phyloP scores from a whole-genome alignment of 2,888 invertebrate genomes.

The Aplocera efformata region DNA sequence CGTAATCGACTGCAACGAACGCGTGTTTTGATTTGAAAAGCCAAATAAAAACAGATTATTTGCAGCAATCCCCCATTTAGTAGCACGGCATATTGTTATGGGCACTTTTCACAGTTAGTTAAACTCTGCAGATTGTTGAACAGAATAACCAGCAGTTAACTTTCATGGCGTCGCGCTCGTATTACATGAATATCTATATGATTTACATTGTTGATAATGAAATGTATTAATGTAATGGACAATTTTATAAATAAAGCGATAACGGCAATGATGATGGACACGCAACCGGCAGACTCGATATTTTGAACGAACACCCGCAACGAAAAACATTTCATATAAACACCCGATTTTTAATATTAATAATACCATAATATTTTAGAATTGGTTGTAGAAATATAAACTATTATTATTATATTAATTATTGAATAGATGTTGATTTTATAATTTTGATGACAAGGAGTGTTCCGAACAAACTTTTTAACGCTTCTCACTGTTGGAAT shows the following conservation, averaged over 20 bases:
- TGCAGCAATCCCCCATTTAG: slow-evolving; percentile 11
- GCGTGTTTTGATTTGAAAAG: not conserved
- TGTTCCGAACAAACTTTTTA: too few species aligned
- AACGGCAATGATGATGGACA: slow-evolving; percentile 48
- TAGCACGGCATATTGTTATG: slow-evolving; percentile 13
- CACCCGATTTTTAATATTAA: slow-evolving; percentile 13
- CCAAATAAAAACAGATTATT: slow-evolving; percentile 10
- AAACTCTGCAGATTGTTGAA: slow-evolving; percentile 26
- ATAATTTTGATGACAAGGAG: too few species aligned
- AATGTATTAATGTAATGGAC: slow-evolving; percentile 54
- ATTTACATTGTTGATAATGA: slow-evolving; percentile 47
- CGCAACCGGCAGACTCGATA: slow-evolving; percentile 36
- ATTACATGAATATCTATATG: slow-evolving; percentile 39
- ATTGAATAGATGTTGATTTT: too few species aligned
- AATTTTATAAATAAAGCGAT: slow-evolving; percentile 42
- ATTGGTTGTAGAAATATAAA: too few species aligned
- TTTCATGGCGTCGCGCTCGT: slow-evolving; percentile 31
- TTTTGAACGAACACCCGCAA: slow-evolving; percentile 12
- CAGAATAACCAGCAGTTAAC: slow-evolving; percentile 25
- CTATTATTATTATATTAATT: too few species aligned
- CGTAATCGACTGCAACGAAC: slow-evolving; percentile 2
- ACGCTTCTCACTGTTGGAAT: too few species aligned
- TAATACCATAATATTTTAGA: too few species aligned
- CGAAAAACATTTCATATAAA: slow-evolving; percentile 11
- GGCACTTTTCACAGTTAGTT: slow-evolving; percentile 29